These are phyloP conservation scores for Drosophila athabasca DNA, from an alignment of 1,140 invertebrate genomes.

Conservation along the genomic window DNA sequence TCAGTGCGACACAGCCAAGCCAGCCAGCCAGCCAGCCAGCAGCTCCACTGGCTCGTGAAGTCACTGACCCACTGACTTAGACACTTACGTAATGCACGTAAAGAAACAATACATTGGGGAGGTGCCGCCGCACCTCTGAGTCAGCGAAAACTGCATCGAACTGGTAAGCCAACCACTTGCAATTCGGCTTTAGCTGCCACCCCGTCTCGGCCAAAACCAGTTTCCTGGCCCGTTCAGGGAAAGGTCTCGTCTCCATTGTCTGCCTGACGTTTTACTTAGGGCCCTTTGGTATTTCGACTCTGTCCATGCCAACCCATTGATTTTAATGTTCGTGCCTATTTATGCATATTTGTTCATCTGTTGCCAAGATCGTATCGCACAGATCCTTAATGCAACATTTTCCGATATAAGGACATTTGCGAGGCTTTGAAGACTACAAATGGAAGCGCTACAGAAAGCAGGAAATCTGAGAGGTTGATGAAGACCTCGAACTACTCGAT, in stretches of 20 bases:
- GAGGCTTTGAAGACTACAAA: no score
- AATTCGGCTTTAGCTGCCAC: constrained; percentile 25
- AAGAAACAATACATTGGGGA: constrained; percentile 57
- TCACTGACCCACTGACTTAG: constrained; percentile 77
- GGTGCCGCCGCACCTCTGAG: constrained; percentile 33
- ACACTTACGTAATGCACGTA: constrained; percentile 46
- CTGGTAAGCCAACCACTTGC: constrained; percentile 41
- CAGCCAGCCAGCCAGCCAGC: no score
- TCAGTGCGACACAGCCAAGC: constrained; percentile 1
- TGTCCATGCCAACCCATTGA: constrained; percentile 24
- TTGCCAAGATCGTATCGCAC: no score
- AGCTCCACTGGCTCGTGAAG: constrained; percentile 29
- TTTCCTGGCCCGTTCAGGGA: constrained; percentile 59
- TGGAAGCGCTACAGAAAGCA: no score
- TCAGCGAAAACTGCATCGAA: constrained; percentile 62
- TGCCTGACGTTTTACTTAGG: constrained; percentile 26
- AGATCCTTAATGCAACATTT: no score
- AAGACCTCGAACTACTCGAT: no score
- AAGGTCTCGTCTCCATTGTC: constrained; percentile 29
- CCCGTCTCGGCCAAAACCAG: constrained; percentile 49
- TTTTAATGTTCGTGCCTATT: background rate
- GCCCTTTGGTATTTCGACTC: constrained; percentile 21
- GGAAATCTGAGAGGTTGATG: no score
- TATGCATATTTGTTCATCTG: constrained; percentile 15
- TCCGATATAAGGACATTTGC: no score